Evolutionary conservation across 2,888 invertebrate species (phyloP), one percentile per base, ranked within the genome.

Genomic region (Sminthurinus aureus): DNA sequence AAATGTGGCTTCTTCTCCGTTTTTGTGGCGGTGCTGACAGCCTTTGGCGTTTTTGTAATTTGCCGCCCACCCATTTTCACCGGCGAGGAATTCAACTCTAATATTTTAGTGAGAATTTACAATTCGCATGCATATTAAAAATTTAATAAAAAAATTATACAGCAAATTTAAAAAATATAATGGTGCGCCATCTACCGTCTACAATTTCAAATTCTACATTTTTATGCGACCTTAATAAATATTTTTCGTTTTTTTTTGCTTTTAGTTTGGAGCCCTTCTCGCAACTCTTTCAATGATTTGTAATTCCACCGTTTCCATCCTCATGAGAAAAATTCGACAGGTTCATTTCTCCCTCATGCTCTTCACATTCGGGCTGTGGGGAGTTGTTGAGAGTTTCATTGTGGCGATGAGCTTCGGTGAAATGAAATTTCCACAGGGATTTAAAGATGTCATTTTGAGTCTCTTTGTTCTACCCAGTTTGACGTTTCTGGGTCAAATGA

Each of bases 341-440:
- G 85, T 85, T 8, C 87, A 87, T 79, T 87, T 84, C 26, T 83
- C 84, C 20, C 77, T 87, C 11, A 85, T 86, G 83, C 75, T 85
- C 4, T 71, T 87, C 22, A 81, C 66, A 15, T 84, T 86, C 50
- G 87, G 87, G 38, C 24, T 82, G 0, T 86, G 85, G 84, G 86
- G 86, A 18, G 79, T 86, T 6, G 20, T 82, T 15, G 73, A 85
- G 51, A 79, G 71, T 3, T 3, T 85, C 3, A 51, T 79, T 11
- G 82, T 80, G 3, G 84, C 85, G 22, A 69, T 75, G 0, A 74
- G 79, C 0, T 64, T 86, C 13, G 75, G 58, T 11, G 75, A 22
- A n/a, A 15, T 81, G 2, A 12, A 74, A 24, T 26, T 81, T 24
- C 81, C 81, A 1, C 2, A 1, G 3, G 75, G 75, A 24, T 8